Evolutionary conservation across 2,113 vertebrate genomes (phyloP).

Genomic region (Oreocharis arfaki): DNA sequence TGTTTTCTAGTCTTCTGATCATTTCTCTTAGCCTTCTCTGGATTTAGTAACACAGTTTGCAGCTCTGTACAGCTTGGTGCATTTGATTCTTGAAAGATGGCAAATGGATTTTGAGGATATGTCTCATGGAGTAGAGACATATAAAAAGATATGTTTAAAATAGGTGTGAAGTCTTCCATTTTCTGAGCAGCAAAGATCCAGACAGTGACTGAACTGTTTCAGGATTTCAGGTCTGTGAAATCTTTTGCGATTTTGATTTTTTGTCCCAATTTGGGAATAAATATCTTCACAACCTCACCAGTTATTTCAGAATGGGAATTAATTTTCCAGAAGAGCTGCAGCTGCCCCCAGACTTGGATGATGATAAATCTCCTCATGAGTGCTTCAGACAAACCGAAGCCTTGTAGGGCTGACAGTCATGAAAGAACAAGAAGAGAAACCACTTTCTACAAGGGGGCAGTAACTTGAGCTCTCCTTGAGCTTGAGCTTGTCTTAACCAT

Average conservation of each 20-base stretch:
- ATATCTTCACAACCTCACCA: background rate
- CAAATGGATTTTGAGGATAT: background rate
- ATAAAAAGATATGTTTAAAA: background rate
- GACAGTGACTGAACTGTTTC: background rate
- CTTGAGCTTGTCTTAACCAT: background rate
- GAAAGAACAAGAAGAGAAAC: background rate
- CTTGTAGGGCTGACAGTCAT: background rate
- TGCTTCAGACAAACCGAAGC: background rate
- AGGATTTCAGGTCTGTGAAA: background rate
- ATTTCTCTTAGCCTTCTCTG: constrained; percentile 14
- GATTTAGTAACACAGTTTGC: background rate
- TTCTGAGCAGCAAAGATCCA: background rate
- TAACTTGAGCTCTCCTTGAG: background rate
- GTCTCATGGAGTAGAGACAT: background rate
- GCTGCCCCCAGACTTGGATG: background rate
- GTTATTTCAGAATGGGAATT: constrained; percentile 18
- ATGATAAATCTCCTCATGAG: background rate
- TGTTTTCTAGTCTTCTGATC: background rate
- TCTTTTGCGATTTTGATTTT: background rate
- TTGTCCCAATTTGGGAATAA: background rate
- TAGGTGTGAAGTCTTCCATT: background rate
- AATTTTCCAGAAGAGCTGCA: background rate
- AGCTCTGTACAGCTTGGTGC: background rate
- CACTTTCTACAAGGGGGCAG: background rate
- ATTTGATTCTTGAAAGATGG: background rate